Conservation (phyloP, 2,888 invertebrate species). For the Gnatocerus cornutus region DNA sequence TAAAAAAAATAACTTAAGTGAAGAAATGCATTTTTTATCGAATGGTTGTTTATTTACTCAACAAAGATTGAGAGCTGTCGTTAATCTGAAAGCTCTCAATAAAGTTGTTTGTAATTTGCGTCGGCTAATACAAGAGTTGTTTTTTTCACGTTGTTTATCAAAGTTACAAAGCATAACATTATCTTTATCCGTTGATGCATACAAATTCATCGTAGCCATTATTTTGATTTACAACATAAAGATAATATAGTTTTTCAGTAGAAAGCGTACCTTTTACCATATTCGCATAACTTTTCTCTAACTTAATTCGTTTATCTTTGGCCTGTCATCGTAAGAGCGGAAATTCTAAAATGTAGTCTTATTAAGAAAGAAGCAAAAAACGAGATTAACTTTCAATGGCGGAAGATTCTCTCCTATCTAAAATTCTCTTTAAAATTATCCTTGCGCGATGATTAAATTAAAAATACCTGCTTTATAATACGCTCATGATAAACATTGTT, state of each 20-base stretch:
- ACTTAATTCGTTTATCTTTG: conserved; percentile 49
- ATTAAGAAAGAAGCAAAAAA: conserved; percentile 46
- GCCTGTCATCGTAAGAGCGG: conserved; percentile 48
- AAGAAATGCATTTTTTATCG: too few species aligned
- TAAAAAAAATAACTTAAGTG: too few species aligned
- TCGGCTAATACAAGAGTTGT: conserved; percentile 14
- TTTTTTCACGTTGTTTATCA: conserved; percentile 42
- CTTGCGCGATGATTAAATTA: conserved; percentile 30
- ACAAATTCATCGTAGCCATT: conserved; percentile 48
- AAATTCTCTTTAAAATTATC: conserved; percentile 36
- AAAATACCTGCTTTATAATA: conserved; percentile 25
- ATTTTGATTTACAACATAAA: conserved; percentile 51
- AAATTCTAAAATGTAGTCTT: conserved; percentile 48
- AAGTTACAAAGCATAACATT: conserved; percentile 45
- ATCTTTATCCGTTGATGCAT: conserved; percentile 47
- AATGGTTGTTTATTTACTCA: too few species aligned
- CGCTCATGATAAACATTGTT: conserved; percentile 14
- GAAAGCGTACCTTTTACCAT: conserved; percentile 48
- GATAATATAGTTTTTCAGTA: conserved; percentile 53
- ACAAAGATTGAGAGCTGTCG: too few species aligned
- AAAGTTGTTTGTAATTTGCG: conserved; percentile 23
- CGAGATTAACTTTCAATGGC: conserved; percentile 45
- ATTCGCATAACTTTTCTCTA: conserved; percentile 48
- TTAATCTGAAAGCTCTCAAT: conserved; percentile 1
- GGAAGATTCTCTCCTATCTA: conserved; percentile 33